These are phyloP conservation scores for Cathartes aura DNA, from an alignment of 2,113 vertebrate genomes.

Conservation along the genomic window DNA sequence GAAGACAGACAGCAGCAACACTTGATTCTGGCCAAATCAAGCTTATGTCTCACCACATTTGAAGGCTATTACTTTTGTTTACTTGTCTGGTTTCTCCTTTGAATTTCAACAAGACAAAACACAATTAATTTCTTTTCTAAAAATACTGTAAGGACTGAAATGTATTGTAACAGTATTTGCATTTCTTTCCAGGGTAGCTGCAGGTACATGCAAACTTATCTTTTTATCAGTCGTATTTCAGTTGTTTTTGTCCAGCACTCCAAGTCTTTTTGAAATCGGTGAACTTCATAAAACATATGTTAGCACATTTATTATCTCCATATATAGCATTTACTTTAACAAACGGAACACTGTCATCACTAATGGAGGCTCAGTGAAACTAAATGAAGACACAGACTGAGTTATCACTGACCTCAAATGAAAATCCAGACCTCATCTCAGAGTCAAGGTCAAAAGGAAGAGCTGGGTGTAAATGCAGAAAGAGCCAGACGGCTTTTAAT, in stretches of 20 bases:
- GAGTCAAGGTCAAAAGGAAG: conserved; percentile 65
- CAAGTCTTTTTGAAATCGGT: background rate
- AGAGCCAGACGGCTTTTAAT: conserved; percentile 47
- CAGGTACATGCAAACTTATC: background rate
- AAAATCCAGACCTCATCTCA: conserved; percentile 60
- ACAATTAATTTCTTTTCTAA: background rate
- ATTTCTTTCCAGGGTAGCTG: background rate
- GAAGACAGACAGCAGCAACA: background rate
- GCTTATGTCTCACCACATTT: background rate
- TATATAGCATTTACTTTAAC: background rate
- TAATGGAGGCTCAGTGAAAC: conserved; percentile 13
- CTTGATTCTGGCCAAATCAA: background rate
- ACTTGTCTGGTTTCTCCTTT: background rate
- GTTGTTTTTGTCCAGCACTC: background rate
- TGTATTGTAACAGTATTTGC: background rate
- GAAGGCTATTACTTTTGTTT: background rate
- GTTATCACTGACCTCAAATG: conserved; percentile 63
- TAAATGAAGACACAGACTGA: background rate
- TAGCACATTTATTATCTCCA: background rate
- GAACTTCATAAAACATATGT: background rate
- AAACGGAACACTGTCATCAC: conserved; percentile 44
- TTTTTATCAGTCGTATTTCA: background rate
- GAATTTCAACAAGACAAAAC: background rate
- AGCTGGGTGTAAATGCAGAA: background rate
- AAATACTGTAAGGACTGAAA: background rate